These are phyloP conservation scores for Phocides pigmalion DNA, from an alignment of 1,140 invertebrate species.

Conservation along the genomic window DNA sequence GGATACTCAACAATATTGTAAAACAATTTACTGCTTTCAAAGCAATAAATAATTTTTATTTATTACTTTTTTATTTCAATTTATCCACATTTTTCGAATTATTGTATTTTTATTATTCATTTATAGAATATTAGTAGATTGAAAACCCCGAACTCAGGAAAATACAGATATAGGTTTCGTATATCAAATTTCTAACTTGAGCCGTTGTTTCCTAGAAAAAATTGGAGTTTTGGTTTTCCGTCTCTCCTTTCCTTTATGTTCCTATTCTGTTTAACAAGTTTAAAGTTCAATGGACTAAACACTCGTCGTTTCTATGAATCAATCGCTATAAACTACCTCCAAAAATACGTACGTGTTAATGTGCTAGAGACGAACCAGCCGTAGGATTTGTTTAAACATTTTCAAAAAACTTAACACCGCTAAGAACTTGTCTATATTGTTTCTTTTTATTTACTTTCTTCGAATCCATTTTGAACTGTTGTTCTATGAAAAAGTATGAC, in stretches of 20 bases:
- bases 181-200: too few relatives aligned
- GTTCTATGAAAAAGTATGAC: background rate
- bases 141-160: too few relatives aligned
- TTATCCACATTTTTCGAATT: too few relatives aligned
- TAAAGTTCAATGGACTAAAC: conserved; percentile 28
- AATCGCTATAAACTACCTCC: conserved; percentile 31
- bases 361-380: conserved; percentile 29
- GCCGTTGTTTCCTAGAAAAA: too few relatives aligned
- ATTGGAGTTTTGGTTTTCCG: too few relatives aligned
- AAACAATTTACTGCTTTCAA: too few relatives aligned
- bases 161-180: too few relatives aligned
- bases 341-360: conserved; percentile 25
- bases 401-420: conserved; percentile 34
- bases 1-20: too few relatives aligned
- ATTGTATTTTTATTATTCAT: too few relatives aligned
- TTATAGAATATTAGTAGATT: too few relatives aligned
- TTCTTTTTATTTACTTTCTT: conserved; percentile 14
- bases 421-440: conserved; percentile 21
- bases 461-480: background rate
- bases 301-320: conserved; percentile 20
- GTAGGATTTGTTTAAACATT: conserved; percentile 21
- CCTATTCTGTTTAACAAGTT: conserved; percentile 12
- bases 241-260: background rate
- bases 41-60: too few relatives aligned
- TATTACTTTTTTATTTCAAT: too few relatives aligned